Evolutionary conservation across 2,797 vertebrate species (phyloP), one percentile per base, ranked within the genome.

Genomic region (Artibeus lituratus): DNA sequence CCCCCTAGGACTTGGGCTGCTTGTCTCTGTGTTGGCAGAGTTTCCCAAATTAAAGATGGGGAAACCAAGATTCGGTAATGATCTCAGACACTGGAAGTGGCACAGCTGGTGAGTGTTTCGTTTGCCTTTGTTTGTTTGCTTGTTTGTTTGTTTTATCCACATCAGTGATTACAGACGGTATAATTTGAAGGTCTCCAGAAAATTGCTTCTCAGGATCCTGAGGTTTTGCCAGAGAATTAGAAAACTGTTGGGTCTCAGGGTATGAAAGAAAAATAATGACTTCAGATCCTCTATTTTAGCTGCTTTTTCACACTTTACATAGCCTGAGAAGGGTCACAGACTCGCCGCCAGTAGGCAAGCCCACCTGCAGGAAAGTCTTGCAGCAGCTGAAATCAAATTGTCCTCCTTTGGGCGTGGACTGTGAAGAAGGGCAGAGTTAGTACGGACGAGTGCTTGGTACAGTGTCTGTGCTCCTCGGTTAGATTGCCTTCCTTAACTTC

Each of bases 221-320:
- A 16, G 69, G 78, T 91, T 81, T 92, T 91, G 47, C 85, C 69
- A 88, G 21, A 69, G 12, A 80, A 70, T 70, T 57, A 18, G 2
- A 83, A n/a, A 70, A 39, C 15, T 72, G 2, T 80, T 70, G 26
- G 6, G 3, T 77, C 42, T 65, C 29, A 74, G 5, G 6, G 16
- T 62, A 4, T 37, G 9, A 90, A 87, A 44, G 14, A 69, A 78
- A 80, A 67, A 62, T 81, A 96, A 39, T 6, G 0, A 93, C 14
- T 82, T 78, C 35, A 65, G 8, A 24, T 55, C 6, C 11, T 69
- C 59, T 78, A 18, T 37, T 62, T 82, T 14, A 86, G 10, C 32
- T 51, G 4, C 4, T 3, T 78, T 93, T 91, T 83, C 21, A 39
- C 8, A 49, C n/a, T 84, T 78, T 18, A 53, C 10, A 76, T 35